Evolutionary conservation across 2,113 vertebrate genomes (phyloP).

Genomic region (Dipodomys merriami): DNA sequence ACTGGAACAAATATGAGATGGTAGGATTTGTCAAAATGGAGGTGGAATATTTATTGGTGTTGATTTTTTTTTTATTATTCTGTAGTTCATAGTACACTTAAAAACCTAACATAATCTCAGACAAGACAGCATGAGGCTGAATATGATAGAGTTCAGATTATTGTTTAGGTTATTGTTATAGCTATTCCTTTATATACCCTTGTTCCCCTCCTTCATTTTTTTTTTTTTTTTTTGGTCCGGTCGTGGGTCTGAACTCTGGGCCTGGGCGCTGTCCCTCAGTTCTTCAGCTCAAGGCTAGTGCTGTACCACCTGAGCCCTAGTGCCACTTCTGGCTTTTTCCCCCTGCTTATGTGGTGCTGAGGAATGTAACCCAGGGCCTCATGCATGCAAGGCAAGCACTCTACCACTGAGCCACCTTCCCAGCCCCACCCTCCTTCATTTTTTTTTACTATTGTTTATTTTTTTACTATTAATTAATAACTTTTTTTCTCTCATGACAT

Average conservation of each 20-base stretch:
- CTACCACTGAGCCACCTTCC: no score
- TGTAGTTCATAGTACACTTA: neutral
- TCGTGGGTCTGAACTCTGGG: no score
- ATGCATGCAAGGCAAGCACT: no score
- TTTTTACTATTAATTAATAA: neutral
- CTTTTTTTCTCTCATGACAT: neutral
- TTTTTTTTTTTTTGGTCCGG: neutral
- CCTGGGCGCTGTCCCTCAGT: no score
- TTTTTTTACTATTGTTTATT: neutral
- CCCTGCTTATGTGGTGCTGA: no score
- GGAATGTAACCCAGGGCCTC: no score
- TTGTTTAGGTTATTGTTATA: neutral
- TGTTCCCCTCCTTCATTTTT: neutral
- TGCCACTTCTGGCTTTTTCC: no score
- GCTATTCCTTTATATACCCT: neutral
- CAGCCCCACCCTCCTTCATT: no score
- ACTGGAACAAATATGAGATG: neutral
- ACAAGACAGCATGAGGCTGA: neutral
- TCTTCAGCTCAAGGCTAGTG: no score
- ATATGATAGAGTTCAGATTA: neutral
- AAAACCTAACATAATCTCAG: neutral
- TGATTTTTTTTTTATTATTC: neutral
- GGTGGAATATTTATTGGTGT: neutral
- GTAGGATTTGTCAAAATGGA: slow-evolving; percentile 1
- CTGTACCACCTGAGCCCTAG: no score